phyloP scores from a whole-genome alignment of 2,797 vertebrate species.

The Pseudocheirus occidentalis region DNA sequence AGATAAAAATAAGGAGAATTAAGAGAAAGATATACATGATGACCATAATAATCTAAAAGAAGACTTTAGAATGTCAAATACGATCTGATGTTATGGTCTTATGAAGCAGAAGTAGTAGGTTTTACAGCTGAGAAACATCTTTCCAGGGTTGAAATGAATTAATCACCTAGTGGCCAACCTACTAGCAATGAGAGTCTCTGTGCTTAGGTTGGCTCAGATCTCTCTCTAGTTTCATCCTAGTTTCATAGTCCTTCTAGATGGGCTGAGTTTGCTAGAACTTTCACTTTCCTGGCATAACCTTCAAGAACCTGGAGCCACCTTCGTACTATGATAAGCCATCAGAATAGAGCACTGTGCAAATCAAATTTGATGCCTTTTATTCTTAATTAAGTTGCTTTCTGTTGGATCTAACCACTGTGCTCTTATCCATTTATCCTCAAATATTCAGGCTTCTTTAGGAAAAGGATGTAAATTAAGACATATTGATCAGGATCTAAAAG shows the following conservation, averaged over 20 bases:
- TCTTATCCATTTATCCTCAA: not conserved
- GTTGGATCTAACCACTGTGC: not conserved
- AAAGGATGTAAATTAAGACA: not conserved
- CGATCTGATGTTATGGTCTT: not conserved
- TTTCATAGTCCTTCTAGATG: not conserved
- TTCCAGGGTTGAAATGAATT: not conserved
- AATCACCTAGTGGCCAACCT: not conserved
- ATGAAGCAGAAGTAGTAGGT: not conserved
- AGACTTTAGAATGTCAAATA: not conserved
- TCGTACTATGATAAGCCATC: not conserved
- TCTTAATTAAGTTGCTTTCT: not conserved
- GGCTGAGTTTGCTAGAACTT: not conserved
- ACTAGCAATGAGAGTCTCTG: not conserved
- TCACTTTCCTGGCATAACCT: not conserved
- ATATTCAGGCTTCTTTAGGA: not conserved
- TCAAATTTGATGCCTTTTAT: not conserved
- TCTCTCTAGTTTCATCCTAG: not conserved
- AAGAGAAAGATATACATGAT: not conserved
- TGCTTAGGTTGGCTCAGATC: not conserved
- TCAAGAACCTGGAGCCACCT: not conserved
- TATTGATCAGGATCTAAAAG: not conserved
- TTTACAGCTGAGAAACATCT: not conserved
- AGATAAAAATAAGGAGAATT: not conserved
- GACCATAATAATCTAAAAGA: not conserved
- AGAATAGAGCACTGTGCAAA: not conserved